Conservation (phyloP, 2,113 vertebrate genomes). For the Oryzias melastigma region DNA sequence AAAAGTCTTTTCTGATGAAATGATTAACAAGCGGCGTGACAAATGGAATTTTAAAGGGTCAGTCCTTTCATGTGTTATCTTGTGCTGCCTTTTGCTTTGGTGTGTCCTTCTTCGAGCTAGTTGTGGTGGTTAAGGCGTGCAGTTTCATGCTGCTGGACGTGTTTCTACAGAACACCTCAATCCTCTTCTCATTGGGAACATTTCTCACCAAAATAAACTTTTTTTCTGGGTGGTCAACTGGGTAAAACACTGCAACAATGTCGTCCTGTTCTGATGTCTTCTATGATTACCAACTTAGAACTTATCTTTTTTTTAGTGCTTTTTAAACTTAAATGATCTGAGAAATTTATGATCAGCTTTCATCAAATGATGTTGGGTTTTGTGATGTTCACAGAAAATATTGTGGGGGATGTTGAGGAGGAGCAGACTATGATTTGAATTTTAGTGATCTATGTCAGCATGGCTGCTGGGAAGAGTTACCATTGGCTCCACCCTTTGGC, state of each 20-base stretch:
- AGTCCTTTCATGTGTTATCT: conserved; percentile 91
- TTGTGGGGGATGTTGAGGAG: too few species aligned
- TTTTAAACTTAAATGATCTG: too few species aligned
- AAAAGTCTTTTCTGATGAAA: conserved; percentile 91
- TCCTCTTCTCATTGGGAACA: conserved; percentile 84
- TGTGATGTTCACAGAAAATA: too few species aligned
- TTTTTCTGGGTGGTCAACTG: too few species aligned
- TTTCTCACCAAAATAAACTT: conserved; percentile 78
- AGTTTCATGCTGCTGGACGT: conserved; percentile 92
- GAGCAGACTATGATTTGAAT: too few species aligned
- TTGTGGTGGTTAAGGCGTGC: conserved; percentile 88
- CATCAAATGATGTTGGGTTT: too few species aligned
- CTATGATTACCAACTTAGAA: too few species aligned
- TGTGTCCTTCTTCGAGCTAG: conserved; percentile 75
- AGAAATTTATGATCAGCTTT: too few species aligned
- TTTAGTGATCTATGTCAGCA: too few species aligned
- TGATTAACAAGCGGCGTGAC: conserved; percentile 93
- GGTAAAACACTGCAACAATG: too few species aligned
- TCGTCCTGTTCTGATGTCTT: too few species aligned
- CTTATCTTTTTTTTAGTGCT: too few species aligned
- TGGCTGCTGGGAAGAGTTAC: conserved; percentile 18
- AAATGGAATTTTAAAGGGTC: conserved; percentile 94
- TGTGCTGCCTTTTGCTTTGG: conserved; percentile 81
- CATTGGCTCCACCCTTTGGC: conserved; percentile 23
- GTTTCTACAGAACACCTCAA: conserved; percentile 83